Conservation (phyloP, 2,888 invertebrate species). For the Drosophila testacea region DNA sequence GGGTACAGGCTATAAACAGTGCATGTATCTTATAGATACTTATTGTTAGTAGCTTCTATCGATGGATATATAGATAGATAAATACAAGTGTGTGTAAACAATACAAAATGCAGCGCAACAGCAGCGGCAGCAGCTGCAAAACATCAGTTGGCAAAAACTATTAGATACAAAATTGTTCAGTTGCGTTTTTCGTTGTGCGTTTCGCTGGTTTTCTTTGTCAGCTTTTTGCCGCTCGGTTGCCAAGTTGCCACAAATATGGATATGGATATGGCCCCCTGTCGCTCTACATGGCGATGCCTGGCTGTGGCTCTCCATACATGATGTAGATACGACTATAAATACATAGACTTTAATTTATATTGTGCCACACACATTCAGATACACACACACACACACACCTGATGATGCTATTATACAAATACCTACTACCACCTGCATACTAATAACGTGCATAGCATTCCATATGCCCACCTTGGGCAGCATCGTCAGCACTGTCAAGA, state of each 20-base stretch:
- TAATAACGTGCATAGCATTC: slow-evolving; percentile 54
- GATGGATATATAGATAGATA: slow-evolving; percentile 6
- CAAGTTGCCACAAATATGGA: slow-evolving; percentile 49
- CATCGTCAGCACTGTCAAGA: slow-evolving; percentile 36
- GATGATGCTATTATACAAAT: slow-evolving; percentile 71
- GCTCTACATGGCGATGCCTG: slow-evolving; percentile 57
- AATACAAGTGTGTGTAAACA: slow-evolving; percentile 48
- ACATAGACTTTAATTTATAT: slow-evolving; percentile 43
- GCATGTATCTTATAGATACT: neutral
- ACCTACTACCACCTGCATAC: slow-evolving; percentile 70
- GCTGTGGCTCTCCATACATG: slow-evolving; percentile 43
- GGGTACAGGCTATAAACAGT: slow-evolving; percentile 21
- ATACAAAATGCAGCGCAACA: slow-evolving; percentile 23
- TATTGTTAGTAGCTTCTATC: slow-evolving; percentile 3
- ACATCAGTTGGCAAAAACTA: slow-evolving; percentile 62
- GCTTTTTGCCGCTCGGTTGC: slow-evolving; percentile 27
- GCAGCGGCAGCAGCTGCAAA: slow-evolving; percentile 57
- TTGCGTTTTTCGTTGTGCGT: slow-evolving; percentile 46
- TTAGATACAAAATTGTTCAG: slow-evolving; percentile 66
- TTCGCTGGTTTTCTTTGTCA: slow-evolving; percentile 45
- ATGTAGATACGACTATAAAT: slow-evolving; percentile 19
- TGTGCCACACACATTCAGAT: slow-evolving; percentile 38
- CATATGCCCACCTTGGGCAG: slow-evolving; percentile 41
- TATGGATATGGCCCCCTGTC: slow-evolving; percentile 55
- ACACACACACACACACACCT: slow-evolving; percentile 25